phyloP scores from a whole-genome alignment of 1,140 invertebrate genomes.

The Listronotus bonariensis region DNA sequence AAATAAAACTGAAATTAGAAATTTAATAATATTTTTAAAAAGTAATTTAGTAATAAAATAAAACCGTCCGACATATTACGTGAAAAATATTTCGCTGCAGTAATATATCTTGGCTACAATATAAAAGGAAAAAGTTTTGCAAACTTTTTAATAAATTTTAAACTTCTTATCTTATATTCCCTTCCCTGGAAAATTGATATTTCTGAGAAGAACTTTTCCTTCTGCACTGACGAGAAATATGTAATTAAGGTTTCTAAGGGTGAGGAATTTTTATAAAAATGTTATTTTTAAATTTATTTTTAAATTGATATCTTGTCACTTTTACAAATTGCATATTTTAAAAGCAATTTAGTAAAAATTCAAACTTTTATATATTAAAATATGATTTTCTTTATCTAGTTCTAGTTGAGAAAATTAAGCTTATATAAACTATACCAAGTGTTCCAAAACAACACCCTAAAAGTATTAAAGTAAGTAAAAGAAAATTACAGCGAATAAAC shows the following conservation, averaged over 20 bases:
- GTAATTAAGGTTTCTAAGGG: constrained; percentile 4
- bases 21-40: not conserved
- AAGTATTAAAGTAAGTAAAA: no score
- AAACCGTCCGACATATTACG: not conserved
- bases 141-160: constrained; percentile 39
- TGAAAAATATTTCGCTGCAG: constrained; percentile 1
- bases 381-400: no score
- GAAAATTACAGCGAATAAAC: no score
- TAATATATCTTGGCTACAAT: constrained; percentile 16
- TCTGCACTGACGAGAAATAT: constrained; percentile 22
- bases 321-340: constrained; percentile 1
- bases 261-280: constrained; percentile 10
- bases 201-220: constrained; percentile 23
- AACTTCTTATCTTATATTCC: constrained; percentile 26
- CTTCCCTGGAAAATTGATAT: constrained; percentile 20
- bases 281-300: constrained; percentile 11
- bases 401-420: no score
- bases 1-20: not conserved
- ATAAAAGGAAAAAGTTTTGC: constrained; percentile 23
- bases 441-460: no score
- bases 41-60: not conserved
- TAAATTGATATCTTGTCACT: constrained; percentile 4
- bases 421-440: no score
- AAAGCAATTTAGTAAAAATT: no score
- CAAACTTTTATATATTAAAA: no score